phyloP scores from a whole-genome alignment of 2,113 vertebrate species.

The Litocranius walleri region DNA sequence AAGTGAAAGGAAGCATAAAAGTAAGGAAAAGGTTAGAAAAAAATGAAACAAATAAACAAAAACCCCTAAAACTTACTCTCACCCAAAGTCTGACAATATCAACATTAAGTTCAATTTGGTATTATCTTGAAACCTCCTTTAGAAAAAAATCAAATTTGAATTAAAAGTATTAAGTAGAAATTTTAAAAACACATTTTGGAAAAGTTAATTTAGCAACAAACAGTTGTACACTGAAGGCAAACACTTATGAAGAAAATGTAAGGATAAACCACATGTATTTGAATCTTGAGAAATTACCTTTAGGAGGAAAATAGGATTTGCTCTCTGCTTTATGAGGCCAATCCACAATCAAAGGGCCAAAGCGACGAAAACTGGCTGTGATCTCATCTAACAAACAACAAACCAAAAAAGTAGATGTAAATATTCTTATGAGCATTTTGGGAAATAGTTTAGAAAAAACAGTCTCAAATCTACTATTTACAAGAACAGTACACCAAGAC shows the following conservation, averaged over 20 bases:
- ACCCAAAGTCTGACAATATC: background rate
- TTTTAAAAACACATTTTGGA: constrained; percentile 27
- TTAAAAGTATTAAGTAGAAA: constrained; percentile 24
- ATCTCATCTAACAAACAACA: constrained; percentile 90
- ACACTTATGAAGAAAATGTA: constrained; percentile 1
- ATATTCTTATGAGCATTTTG: background rate
- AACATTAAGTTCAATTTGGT: background rate
- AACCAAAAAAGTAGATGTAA: background rate
- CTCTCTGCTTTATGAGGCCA: constrained; percentile 99
- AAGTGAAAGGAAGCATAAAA: constrained; percentile 11
- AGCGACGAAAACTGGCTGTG: constrained; percentile 98
- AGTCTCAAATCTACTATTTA: background rate
- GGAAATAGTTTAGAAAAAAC: background rate
- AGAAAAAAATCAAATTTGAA: constrained; percentile 28
- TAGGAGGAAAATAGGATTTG: constrained; percentile 99
- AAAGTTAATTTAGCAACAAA: constrained; percentile 18
- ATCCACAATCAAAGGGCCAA: constrained; percentile 98
- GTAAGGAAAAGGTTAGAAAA: background rate
- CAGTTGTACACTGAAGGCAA: background rate
- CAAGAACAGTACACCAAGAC: background rate
- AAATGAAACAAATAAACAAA: background rate
- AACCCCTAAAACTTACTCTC: background rate
- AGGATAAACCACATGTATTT: background rate
- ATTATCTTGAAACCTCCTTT: constrained; percentile 18
- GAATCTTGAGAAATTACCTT: constrained; percentile 84